These are phyloP conservation scores for Gymnothorax javanicus DNA, from an alignment of 2,797 vertebrate genomes.

Conservation along the genomic window DNA sequence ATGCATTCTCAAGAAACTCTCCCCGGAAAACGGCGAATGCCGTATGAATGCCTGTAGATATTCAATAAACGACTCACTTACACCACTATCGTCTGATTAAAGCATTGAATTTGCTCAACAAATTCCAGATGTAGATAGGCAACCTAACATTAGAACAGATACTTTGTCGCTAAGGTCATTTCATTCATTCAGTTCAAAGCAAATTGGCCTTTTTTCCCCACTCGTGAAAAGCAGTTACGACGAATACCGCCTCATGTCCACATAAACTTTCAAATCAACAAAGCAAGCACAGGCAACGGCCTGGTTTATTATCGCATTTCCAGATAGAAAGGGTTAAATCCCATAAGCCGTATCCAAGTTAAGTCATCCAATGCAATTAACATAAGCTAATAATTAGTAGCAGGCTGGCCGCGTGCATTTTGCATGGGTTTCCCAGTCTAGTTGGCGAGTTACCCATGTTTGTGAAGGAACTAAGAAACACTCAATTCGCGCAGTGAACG, in stretches of 20 bases:
- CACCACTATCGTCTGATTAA: background rate
- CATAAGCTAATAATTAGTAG: too few species aligned
- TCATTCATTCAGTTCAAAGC: too few species aligned
- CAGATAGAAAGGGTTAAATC: too few species aligned
- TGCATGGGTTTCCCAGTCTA: too few species aligned
- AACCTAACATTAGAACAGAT: too few species aligned
- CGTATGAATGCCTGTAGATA: background rate
- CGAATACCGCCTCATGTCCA: background rate
- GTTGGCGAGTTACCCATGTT: too few species aligned
- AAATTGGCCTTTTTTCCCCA: background rate
- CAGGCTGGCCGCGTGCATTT: too few species aligned
- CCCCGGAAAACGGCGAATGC: too few species aligned
- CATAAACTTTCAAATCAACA: background rate
- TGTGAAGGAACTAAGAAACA: background rate
- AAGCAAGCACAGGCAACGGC: background rate
- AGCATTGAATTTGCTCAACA: background rate
- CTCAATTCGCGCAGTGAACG: background rate
- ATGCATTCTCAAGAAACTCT: background rate
- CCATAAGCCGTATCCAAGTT: too few species aligned
- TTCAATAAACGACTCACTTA: background rate
- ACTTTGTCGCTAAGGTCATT: background rate
- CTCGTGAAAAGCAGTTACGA: background rate
- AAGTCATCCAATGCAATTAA: too few species aligned
- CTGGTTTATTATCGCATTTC: background rate
- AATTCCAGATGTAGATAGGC: background rate